These are phyloP conservation scores for Leptinotarsa defecta DNA, from an alignment of 1,140 invertebrate species.

Conservation along the genomic window DNA sequence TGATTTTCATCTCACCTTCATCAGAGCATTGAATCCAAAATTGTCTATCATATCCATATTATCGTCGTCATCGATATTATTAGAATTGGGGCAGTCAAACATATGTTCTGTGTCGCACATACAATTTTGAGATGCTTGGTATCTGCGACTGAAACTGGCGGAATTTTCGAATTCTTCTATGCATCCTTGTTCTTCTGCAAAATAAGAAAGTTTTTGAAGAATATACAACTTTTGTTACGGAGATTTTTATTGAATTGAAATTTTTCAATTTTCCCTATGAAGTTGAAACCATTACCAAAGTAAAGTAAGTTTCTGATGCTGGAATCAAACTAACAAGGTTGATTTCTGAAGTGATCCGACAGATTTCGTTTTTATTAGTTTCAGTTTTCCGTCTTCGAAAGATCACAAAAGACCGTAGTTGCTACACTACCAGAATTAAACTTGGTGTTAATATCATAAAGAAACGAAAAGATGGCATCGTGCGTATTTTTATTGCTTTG, in stretches of 20 bases:
- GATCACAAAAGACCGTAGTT: too few species aligned
- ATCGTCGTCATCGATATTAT: slow-evolving; percentile 51
- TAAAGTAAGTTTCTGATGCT: neutral
- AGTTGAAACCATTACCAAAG: neutral
- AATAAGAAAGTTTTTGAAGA: neutral
- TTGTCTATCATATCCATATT: slow-evolving; percentile 56
- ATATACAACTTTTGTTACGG: neutral
- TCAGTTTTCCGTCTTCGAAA: too few species aligned
- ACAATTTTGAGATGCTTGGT: slow-evolving; percentile 91
- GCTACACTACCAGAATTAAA: too few species aligned
- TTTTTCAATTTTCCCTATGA: neutral
- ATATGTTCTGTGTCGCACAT: slow-evolving; percentile 99
- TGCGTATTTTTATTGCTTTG: too few species aligned
- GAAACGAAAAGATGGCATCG: too few species aligned
- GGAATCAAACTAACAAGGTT: too few species aligned
- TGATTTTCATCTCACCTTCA: slow-evolving; percentile 27
- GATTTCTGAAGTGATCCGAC: too few species aligned
- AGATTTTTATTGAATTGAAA: neutral
- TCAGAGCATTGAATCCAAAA: slow-evolving; percentile 61
- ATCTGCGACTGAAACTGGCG: slow-evolving; percentile 91
- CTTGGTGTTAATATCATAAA: too few species aligned
- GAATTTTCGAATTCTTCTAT: slow-evolving; percentile 87
- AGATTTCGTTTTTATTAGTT: too few species aligned
- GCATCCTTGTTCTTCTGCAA: slow-evolving; percentile 74
- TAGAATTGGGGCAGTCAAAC: slow-evolving; percentile 81